A percentile compares a stretch with the other conserved stretches of the same genome.
phyloP scores from a whole-genome alignment of 2,888 invertebrate genomes.

The Dichetophora obliterata region DNA sequence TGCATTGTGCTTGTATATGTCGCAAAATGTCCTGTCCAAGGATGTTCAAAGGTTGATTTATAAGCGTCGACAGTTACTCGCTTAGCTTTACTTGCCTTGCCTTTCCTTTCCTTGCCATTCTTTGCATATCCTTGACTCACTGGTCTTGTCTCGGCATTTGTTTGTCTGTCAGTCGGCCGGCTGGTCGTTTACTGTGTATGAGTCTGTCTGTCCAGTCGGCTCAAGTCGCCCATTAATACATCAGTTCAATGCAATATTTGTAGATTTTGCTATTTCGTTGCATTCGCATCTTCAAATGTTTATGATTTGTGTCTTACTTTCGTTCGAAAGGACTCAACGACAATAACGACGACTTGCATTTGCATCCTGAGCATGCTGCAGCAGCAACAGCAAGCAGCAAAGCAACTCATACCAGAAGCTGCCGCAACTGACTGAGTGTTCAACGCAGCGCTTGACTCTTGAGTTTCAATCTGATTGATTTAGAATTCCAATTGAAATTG shows the following conservation, averaged over 20 bases:
- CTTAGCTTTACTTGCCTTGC: constrained; percentile 27
- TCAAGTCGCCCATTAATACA: constrained; percentile 62
- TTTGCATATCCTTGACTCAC: constrained; percentile 50
- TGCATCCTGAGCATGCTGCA: constrained; percentile 3
- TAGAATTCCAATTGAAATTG: constrained; percentile 69
- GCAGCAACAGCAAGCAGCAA: not conserved
- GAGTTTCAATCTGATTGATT: constrained; percentile 66
- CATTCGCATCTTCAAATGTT: constrained; percentile 51
- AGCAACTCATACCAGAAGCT: not conserved
- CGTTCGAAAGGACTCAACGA: constrained; percentile 13
- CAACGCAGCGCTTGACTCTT: constrained; percentile 22
- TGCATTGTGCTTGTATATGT: constrained; percentile 25
- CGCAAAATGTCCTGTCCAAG: constrained; percentile 40
- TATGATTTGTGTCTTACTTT: constrained; percentile 66
- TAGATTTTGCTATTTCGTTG: constrained; percentile 59
- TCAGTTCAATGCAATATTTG: constrained; percentile 63
- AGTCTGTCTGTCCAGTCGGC: not conserved
- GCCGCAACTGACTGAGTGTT: not conserved
- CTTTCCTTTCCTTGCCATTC: constrained; percentile 25
- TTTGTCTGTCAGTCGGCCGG: not conserved
- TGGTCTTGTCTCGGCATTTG: constrained; percentile 40
- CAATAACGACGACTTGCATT: not conserved
- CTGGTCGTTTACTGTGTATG: not conserved
- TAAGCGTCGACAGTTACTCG: constrained; percentile 56
- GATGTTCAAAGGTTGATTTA: constrained; percentile 57